Percentiles rank a stretch among this genome's conserved stretches.
Conservation (phyloP, 2,113 vertebrate genomes). For the Regulus satrapa region DNA sequence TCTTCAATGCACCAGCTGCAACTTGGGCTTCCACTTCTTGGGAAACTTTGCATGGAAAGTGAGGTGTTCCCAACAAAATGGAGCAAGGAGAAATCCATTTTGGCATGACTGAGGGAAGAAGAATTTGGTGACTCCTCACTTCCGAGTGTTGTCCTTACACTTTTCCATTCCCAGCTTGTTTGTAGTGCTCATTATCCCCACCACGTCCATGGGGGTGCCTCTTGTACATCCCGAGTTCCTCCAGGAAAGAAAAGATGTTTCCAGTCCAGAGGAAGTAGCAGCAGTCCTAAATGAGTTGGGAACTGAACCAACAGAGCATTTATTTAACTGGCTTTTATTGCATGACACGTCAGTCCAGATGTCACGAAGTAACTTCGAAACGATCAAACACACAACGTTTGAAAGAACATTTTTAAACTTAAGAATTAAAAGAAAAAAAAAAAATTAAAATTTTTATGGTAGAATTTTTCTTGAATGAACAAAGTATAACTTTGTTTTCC, state of each 20-base stretch:
- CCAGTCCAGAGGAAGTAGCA: slow-evolving; percentile 31
- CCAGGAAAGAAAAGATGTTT: slow-evolving; percentile 37
- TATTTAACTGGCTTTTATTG: not conserved
- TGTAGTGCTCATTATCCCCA: not conserved
- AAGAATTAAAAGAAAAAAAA: not conserved
- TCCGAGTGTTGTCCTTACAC: not conserved
- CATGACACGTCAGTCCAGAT: not conserved
- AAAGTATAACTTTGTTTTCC: slow-evolving; percentile 58
- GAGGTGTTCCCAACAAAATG: not conserved
- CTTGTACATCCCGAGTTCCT: not conserved
- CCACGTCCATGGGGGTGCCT: not conserved
- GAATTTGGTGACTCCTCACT: not conserved
- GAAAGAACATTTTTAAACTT: slow-evolving; percentile 5
- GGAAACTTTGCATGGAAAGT: not conserved
- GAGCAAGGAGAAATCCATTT: not conserved
- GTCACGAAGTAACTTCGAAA: not conserved
- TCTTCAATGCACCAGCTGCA: not conserved
- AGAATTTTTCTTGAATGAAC: slow-evolving; percentile 45
- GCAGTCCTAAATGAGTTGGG: slow-evolving; percentile 1
- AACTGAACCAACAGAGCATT: not conserved
- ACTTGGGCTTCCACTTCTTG: not conserved
- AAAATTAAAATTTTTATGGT: not conserved
- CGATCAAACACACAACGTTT: not conserved
- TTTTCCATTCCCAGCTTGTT: not conserved
- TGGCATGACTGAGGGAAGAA: not conserved